These are phyloP conservation scores for Ophioninae sp. DNA, from an alignment of 2,888 invertebrate species.

Conservation along the genomic window DNA sequence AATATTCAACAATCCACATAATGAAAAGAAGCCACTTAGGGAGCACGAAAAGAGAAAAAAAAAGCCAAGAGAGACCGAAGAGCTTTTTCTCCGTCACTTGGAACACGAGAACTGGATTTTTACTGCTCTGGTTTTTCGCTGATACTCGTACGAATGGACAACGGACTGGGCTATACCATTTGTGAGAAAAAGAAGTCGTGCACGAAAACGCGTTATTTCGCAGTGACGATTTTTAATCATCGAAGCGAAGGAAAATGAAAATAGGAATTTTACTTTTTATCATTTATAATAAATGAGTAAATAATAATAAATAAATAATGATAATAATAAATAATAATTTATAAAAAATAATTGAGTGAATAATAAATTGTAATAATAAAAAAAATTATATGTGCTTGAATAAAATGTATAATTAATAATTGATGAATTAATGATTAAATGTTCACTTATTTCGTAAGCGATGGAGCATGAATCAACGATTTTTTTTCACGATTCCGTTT, in stretches of 20 bases:
- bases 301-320: too few species aligned
- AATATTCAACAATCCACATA: constrained; percentile 76
- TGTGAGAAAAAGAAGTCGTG: constrained; percentile 39
- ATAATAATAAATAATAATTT: too few species aligned
- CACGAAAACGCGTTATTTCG: neutral
- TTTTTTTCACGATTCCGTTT: neutral
- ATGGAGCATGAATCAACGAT: too few species aligned
- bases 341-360: too few species aligned
- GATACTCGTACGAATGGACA: constrained; percentile 36
- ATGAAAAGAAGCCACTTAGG: constrained; percentile 72
- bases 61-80: constrained; percentile 40
- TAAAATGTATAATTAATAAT: too few species aligned
- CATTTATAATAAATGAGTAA: too few species aligned
- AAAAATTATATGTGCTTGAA: too few species aligned
- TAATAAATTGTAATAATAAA: too few species aligned
- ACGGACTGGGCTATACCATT: constrained; percentile 8
- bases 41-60: constrained; percentile 56
- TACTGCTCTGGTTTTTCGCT: constrained; percentile 59
- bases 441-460: too few species aligned
- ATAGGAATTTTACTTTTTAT: neutral
- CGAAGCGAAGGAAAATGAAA: neutral
- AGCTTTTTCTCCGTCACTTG: constrained; percentile 33
- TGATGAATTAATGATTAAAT: too few species aligned
- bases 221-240: neutral
- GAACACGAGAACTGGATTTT: constrained; percentile 58